A percentile compares a stretch with the other conserved stretches of the same genome.
Evolutionary conservation across 2,113 vertebrate genomes (phyloP).

Genomic region (Pygoscelis adeliae): DNA sequence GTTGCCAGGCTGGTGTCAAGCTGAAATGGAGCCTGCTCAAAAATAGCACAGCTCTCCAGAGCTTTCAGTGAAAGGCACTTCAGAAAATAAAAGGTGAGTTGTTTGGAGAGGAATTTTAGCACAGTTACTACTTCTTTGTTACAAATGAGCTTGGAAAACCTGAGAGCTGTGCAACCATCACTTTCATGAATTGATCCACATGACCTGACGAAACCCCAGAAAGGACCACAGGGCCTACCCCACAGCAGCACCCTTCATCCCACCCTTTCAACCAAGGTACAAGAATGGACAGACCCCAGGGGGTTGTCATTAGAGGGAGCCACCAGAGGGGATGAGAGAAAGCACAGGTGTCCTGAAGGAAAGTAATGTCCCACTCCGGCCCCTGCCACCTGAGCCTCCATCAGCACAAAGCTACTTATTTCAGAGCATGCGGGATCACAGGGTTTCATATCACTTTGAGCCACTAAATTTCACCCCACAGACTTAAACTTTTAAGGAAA

Average conservation of each 20-base stretch:
- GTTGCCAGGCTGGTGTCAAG: constrained; percentile 85
- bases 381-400: neutral
- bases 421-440: neutral
- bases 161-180: neutral
- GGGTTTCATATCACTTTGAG: neutral
- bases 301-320: neutral
- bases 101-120: constrained; percentile 9
- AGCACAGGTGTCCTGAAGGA: neutral
- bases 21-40: constrained; percentile 86
- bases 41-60: constrained; percentile 85
- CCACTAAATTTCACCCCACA: neutral
- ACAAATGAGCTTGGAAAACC: neutral
- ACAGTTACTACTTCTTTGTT: constrained; percentile 3
- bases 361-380: neutral
- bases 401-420: neutral
- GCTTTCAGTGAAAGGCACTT: constrained; percentile 66
- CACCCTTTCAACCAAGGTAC: neutral
- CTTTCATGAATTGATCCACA: neutral
- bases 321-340: neutral
- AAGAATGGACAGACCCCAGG: fast-evolving
- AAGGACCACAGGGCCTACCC: neutral
- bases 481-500: neutral
- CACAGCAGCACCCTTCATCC: neutral
- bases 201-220: neutral
- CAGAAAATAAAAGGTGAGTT: constrained; percentile 50